Evolutionary conservation across 2,888 invertebrate species (phyloP), one percentile per base, ranked within the genome.

Genomic region (Digitonthophagus gazella): DNA sequence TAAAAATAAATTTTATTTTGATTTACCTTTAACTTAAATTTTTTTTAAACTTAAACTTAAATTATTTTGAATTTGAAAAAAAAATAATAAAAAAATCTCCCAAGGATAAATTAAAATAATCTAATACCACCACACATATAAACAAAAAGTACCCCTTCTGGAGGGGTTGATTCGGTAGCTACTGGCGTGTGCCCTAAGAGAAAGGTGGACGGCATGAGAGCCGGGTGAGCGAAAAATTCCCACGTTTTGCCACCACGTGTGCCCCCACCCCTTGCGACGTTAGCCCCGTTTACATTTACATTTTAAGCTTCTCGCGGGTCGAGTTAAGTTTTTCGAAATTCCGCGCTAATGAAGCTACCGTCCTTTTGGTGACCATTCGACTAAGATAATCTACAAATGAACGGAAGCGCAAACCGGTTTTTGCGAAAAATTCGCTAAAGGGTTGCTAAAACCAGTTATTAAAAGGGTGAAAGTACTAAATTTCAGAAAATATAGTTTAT

Each of bases 191-290:
- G 77, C 72, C 72, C 66, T 65, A 64, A 65, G 55, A 58, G 58
- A 61, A 66, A 74, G 72, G 74, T 74, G 74, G 75, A 75, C 76
- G 18, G 18, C 78, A 81, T 82, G 82, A 81, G 81, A 82, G 81
- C 77, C 77, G 76, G 76, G 76, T 79, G 77, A 76, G 76, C 75
- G 76, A 76, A 75, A 76, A 80, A 80, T 82, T 82, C 82, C 82
- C 82, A 82, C 82, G 82, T 80, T 79, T 78, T 75, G 72, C 79
- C 80, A 81, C 81, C 75, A 80, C 74, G 77, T 79, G 78, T 76
- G 77, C 76, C 73, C 75, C 72, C 61, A 19, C 16, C 18, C 61
- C 61, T 19, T 61, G 20, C 4, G 16, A 18, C n/a, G n/a, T 20
- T 8, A n/a, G 1, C 61, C n/a, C 19, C 8, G 15, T 61, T 54